Conservation (phyloP, 2,113 vertebrate species). For the Mohoua ochrocephala region DNA sequence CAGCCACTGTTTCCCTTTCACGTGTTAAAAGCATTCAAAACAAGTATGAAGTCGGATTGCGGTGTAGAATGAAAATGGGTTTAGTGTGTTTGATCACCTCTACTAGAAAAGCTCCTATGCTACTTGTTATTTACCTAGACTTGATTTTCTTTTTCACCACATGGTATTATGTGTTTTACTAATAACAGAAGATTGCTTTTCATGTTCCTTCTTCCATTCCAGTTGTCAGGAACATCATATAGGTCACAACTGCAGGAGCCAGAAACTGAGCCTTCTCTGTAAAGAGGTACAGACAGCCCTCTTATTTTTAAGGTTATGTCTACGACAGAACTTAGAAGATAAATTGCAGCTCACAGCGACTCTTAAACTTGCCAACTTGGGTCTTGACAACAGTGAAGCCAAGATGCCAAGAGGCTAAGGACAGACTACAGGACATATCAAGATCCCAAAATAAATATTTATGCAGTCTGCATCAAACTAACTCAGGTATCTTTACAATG, state of each 20-base stretch:
- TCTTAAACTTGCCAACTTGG: background rate
- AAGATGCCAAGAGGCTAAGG: background rate
- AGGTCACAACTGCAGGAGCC: background rate
- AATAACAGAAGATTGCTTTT: background rate
- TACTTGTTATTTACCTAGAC: background rate
- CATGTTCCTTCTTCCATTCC: background rate
- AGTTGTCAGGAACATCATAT: background rate
- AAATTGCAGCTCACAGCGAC: background rate
- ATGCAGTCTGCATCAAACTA: background rate
- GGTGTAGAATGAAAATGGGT: background rate
- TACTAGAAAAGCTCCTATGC: background rate
- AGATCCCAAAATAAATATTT: background rate
- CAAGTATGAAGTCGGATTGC: background rate
- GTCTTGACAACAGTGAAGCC: background rate
- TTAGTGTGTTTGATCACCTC: background rate
- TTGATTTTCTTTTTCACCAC: background rate
- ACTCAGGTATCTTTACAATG: background rate
- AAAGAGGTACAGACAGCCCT: background rate
- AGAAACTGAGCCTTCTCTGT: background rate
- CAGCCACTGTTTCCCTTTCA: background rate
- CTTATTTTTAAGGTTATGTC: background rate
- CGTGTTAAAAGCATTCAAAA: background rate
- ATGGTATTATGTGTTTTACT: background rate
- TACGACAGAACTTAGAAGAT: background rate
- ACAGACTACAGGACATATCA: rapidly evolving